A percentile compares a stretch with the other conserved stretches of the same genome.
Evolutionary conservation across 1,140 invertebrate genomes (phyloP).

Genomic region (honey bee (Apis mellifera)): Amel_HAv3.1 CM009932.2:8070001-8070500

Average conservation of each 20-base stretch:
- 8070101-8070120: no score
- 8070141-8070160: no score
- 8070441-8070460: not conserved
- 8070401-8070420: not conserved
- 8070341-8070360: slow-evolving; percentile 13
- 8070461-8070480: slow-evolving; percentile 1
- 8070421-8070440: not conserved
- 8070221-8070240: not conserved
- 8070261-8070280: not conserved
- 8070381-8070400: slow-evolving; percentile 25
- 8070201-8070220: not conserved
- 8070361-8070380: slow-evolving; percentile 21
- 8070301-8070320: not conserved
- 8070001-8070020: no score
- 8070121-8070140: no score
- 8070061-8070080: no score
- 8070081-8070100: no score
- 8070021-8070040: not conserved
- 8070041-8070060: no score
- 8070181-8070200: no score
- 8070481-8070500: slow-evolving; percentile 37
- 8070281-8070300: slow-evolving; percentile 1
- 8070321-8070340: not conserved
- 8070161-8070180: no score
- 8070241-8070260: not conserved